Base-by-base conservation (phyloP, 2,888 invertebrate species). In the Platycnemis pennipes region DNA sequence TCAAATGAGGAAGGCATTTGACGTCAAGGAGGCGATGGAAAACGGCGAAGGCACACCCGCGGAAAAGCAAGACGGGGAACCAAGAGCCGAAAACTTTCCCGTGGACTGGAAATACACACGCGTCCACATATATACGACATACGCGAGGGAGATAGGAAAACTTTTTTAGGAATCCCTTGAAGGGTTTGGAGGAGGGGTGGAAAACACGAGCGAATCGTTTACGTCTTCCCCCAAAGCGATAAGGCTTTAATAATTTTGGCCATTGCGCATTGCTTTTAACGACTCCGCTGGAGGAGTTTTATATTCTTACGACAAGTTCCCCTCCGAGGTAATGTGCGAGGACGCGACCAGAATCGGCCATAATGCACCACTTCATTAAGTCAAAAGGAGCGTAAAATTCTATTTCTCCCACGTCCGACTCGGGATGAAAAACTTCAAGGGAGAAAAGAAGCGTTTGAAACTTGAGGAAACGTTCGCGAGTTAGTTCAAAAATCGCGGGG, bases 171-270 rank as follows among this genome's bases (percentile, higher is more conserved):
- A 63, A 4, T 63, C 63, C n/a, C n/a, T 63, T 63, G 5, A 63
- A 26, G n/a, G 16, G 22, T 26, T 26, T 13, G 63, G 63, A 63
- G 19, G 26, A 63, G 19, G 26, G 19, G 26, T 26, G 19, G 26
- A 63, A 63, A 63, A 63, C 63, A 63, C 63, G 63, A 8, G 63
- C 7, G 63, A 63, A 63, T n/a, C 63, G n/a, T 63, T 63, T 63
- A 63, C 19, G 63, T 63, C 63, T 63, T 63, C 63, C 63, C 63
- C 63, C 26, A 63, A 63, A 63, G 63, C 63, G 63, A 63, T 63
- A 63, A 63, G 63, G 63, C 63, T 63, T 63, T 63, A 63, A 63
- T 63, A 63, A 63, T 63, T 63, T 63, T n/a, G n/a, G 63, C 63
- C 22, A 26, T 63, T n/a, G 63, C 63, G 63, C 63, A 63, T 63